phyloP scores from a whole-genome alignment of 2,888 invertebrate species.

The Pogonocherus hispidulus region DNA sequence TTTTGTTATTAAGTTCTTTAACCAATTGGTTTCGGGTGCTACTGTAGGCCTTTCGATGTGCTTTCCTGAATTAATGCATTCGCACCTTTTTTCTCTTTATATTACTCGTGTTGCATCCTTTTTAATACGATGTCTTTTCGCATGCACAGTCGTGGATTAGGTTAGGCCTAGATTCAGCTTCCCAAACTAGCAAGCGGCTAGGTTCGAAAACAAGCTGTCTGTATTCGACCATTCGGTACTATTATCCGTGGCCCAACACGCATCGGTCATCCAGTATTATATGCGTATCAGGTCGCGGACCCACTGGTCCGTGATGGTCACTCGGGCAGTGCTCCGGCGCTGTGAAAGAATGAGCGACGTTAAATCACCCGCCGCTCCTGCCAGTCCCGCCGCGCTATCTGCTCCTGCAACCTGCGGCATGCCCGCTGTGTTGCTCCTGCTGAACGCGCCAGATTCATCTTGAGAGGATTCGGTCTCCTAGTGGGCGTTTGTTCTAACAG shows the following conservation, averaged over 20 bases:
- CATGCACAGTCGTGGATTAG: too few species aligned
- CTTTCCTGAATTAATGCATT: too few species aligned
- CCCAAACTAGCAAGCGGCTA: too few species aligned
- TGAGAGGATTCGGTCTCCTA: background rate
- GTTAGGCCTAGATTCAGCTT: too few species aligned
- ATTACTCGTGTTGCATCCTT: too few species aligned
- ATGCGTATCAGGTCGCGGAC: slow-evolving; percentile 27
- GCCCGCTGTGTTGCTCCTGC: background rate
- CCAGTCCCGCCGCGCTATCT: slow-evolving; percentile 11
- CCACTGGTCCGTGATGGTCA: slow-evolving; percentile 57
- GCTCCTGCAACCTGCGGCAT: slow-evolving; percentile 13
- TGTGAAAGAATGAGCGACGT: background rate
- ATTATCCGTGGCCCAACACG: background rate
- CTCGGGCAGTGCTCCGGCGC: slow-evolving; percentile 43
- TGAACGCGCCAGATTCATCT: slow-evolving; percentile 7
- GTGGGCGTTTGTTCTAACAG: background rate
- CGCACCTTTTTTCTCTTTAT: too few species aligned
- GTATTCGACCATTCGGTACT: too few species aligned
- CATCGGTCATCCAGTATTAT: slow-evolving; percentile 7
- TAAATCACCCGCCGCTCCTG: slow-evolving; percentile 16
- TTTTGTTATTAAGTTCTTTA: too few species aligned
- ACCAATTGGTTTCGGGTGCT: too few species aligned
- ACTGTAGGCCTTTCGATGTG: too few species aligned
- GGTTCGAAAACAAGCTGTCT: too few species aligned
- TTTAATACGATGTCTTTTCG: too few species aligned